Conservation (phyloP, 1,140 invertebrate genomes). For the Ostrea denselamellosa region DNA sequence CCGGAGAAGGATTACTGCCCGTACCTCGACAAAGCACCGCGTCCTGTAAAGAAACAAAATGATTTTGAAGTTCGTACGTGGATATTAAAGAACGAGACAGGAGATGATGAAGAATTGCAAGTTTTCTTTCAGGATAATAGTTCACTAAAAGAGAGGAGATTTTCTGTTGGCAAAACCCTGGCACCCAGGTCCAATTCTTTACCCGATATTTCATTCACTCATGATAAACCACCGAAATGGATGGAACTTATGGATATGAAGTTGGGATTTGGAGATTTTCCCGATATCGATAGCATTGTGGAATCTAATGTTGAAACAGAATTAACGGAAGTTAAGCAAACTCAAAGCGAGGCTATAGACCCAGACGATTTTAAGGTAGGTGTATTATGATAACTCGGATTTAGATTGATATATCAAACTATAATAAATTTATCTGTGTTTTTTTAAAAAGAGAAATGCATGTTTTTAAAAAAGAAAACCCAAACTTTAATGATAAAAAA, state of each 20-base stretch:
- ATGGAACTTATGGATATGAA: constrained; percentile 44
- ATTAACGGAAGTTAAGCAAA: constrained; percentile 2
- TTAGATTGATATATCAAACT: too few species aligned
- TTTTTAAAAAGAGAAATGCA: too few species aligned
- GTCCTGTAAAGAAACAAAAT: constrained; percentile 8
- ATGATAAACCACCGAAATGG: constrained; percentile 44
- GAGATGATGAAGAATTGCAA: constrained; percentile 1
- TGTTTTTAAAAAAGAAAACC: too few species aligned
- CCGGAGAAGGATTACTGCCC: constrained; percentile 16
- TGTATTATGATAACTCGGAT: background rate
- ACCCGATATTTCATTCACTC: background rate
- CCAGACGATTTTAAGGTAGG: background rate
- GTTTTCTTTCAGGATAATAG: constrained; percentile 24
- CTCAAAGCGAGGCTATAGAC: background rate
- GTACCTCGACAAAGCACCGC: constrained; percentile 5
- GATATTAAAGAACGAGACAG: background rate
- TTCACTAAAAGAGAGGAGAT: background rate
- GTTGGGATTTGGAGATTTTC: constrained; percentile 36
- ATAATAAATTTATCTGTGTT: too few species aligned
- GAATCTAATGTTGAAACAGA: constrained; percentile 3
- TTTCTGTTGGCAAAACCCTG: background rate
- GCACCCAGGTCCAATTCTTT: background rate
- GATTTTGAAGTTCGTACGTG: constrained; percentile 15
- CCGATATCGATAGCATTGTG: constrained; percentile 26
- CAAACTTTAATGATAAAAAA: too few species aligned